Evolutionary conservation across 1,140 invertebrate species (phyloP).

Genomic region (Bombus cullumanus): DNA sequence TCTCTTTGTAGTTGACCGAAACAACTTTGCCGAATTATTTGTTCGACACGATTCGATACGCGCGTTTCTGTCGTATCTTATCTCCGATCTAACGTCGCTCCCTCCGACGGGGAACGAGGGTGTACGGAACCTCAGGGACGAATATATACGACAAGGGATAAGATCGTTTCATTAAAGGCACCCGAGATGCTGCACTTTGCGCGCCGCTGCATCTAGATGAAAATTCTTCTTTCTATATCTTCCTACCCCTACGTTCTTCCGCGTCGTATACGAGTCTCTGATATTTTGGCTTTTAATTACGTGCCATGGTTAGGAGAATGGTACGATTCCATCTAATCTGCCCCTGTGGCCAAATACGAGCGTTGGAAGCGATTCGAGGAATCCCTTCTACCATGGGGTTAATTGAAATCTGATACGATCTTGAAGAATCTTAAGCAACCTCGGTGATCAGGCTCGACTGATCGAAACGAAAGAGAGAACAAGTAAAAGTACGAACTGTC

Average conservation of each 20-base stretch:
- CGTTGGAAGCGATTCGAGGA: not conserved
- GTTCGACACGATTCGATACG: slow-evolving; percentile 67
- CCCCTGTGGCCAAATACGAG: too few relatives aligned
- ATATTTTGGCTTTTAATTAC: not conserved
- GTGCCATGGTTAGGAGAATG: not conserved
- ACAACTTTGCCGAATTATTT: slow-evolving; percentile 65
- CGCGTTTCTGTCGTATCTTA: slow-evolving; percentile 66
- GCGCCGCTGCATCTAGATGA: not conserved
- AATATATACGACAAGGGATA: slow-evolving; percentile 8
- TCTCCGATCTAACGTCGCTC: slow-evolving; percentile 59
- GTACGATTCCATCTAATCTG: not conserved
- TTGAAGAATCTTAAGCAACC: not conserved
- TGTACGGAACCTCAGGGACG: slow-evolving; percentile 4
- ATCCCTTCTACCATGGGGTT: not conserved
- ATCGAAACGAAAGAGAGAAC: not conserved
- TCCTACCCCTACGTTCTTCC: too few relatives aligned
- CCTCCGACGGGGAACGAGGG: slow-evolving; percentile 33
- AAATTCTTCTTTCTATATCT: not conserved
- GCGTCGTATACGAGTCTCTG: not conserved
- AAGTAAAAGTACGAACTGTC: not conserved
- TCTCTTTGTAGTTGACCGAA: slow-evolving; percentile 51
- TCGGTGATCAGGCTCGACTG: not conserved
- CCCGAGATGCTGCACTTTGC: slow-evolving; percentile 7
- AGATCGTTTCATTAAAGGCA: slow-evolving; percentile 45
- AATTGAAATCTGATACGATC: not conserved